Conservation (phyloP, 2,888 invertebrate genomes). For the Limulus polyphemus region DNA sequence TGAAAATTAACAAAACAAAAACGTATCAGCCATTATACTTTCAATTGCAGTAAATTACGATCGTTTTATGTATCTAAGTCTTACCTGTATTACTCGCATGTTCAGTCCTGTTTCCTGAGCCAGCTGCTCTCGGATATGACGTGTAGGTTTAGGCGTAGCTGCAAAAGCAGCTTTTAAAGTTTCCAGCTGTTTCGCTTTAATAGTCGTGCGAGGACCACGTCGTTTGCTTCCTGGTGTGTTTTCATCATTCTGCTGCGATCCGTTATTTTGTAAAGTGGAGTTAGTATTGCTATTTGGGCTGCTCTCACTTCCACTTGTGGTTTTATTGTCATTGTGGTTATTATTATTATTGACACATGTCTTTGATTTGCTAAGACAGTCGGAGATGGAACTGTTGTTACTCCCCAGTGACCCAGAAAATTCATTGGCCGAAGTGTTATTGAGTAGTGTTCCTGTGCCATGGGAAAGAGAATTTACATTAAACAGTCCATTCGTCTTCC, state of each 20-base stretch:
- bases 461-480: no score
- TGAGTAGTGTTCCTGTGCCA: no score
- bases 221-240: constrained; percentile 47
- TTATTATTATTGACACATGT: no score
- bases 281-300: constrained; percentile 44
- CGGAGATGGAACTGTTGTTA: no score
- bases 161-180: constrained; percentile 97
- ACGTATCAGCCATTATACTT: no score
- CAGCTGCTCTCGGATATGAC: constrained; percentile 97
- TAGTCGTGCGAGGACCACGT: constrained; percentile 93
- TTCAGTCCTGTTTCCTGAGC: constrained; percentile 98
- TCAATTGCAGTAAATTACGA: no score
- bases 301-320: constrained; percentile 40
- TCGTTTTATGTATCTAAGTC: constrained; percentile 22
- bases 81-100: constrained; percentile 99
- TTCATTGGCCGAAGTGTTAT: no score
- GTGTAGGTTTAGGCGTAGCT: constrained; percentile 96
- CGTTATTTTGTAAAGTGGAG: constrained; percentile 29
- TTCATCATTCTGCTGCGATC: constrained; percentile 18
- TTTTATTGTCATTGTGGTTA: no score
- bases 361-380: no score
- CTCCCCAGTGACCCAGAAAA: no score
- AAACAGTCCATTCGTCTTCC: constrained; percentile 41
- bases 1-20: no score
- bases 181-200: constrained; percentile 98